Evolutionary conservation across 2,113 vertebrate genomes (phyloP).

Genomic region (Pseudonaja textilis): DNA sequence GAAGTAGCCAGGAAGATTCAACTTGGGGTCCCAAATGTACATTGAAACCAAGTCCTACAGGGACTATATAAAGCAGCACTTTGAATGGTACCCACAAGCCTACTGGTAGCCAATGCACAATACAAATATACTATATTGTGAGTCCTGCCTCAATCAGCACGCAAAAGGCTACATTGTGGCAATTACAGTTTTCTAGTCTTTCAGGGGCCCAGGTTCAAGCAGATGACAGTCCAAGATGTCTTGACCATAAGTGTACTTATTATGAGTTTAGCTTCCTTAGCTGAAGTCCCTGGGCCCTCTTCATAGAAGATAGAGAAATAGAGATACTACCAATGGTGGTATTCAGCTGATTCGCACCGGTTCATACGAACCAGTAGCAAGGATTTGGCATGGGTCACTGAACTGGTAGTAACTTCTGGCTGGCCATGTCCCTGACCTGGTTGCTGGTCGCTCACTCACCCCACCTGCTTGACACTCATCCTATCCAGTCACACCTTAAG

Average conservation of each 20-base stretch:
- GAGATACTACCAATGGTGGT: neutral
- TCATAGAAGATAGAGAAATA: neutral
- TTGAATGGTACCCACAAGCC: neutral
- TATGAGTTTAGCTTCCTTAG: neutral
- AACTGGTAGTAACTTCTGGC: too few species aligned
- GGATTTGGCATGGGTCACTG: too few species aligned
- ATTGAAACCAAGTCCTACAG: neutral
- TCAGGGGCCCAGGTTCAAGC: neutral
- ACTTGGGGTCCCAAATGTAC: neutral
- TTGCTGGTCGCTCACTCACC: too few species aligned
- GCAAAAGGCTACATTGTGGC: neutral
- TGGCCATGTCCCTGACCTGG: too few species aligned
- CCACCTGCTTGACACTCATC: too few species aligned
- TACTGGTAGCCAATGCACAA: neutral
- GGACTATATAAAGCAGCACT: neutral
- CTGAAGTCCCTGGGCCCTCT: neutral
- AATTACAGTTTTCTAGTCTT: neutral
- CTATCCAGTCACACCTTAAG: too few species aligned
- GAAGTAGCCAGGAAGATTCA: neutral
- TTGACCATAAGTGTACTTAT: neutral
- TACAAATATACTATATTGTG: neutral
- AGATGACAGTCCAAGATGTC: neutral
- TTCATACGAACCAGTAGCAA: too few species aligned
- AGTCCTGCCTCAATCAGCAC: neutral
- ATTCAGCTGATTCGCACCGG: too few species aligned